Evolutionary conservation across 23 tunicate genomes (phyloP), one percentile per base, ranked within the genome.

Genomic region (Botrylloides violaceus): DNA sequence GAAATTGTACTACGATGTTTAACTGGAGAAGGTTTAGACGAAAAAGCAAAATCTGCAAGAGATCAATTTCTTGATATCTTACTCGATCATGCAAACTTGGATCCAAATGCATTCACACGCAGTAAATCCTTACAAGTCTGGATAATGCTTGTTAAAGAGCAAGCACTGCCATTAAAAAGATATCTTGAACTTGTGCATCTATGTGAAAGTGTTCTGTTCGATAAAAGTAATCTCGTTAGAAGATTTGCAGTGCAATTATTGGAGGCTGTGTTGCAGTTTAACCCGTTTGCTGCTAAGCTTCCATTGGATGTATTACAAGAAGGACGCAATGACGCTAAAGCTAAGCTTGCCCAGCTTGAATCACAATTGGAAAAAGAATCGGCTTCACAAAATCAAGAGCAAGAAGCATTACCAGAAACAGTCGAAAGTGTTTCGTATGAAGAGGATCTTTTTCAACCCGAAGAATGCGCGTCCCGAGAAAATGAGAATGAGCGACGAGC

Each of bases 21-120:
- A 56, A 83, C 59, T 36, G 81, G 81, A 4, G 97, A 90, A 79
- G 83, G 72, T 2, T 37, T 79, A 55, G 84, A 79, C 30, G 75
- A 83, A 27, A 83, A 90, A 77, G 81, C 90, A 22, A 90, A 80
- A 64, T 34, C 73, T 15, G 96, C 68, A 64, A 88, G 97, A 64
- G 90, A 90, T 56, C 97, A 90, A 33, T 90, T 90, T 34, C 62
- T 90, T 24, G 97, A 90, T 55, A 71, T 72, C 6, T 30, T 90
- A 28, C 75, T 75, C 38, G 97, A 90, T 60, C 97, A 90, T 63
- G 97, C 90, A 3, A 83, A 83, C 43, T 66, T 79, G n/a, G 97
- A 90, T 70, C 48, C 60, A 32, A 83, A 83, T 60, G 97, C 97
- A 3, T 90, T 90, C 59, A 87, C 81, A 1, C 59, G 97, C 62